Percentiles rank a stretch among this genome's conserved stretches.
Conservation (phyloP, 2,888 invertebrate genomes). For the Pammene aurita region DNA sequence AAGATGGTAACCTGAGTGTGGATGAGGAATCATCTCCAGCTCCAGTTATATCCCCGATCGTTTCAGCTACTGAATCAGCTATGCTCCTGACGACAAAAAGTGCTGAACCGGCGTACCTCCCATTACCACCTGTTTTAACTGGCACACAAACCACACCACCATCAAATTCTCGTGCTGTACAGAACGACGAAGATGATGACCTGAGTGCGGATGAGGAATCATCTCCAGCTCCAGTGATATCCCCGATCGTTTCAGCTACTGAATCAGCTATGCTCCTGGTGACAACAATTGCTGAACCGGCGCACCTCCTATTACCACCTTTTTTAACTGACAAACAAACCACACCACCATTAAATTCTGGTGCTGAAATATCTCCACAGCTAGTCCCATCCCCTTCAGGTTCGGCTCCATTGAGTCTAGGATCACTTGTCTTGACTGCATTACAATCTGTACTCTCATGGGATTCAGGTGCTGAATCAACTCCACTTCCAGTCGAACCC, state of each 20-base stretch:
- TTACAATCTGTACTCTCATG: neutral
- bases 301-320: too few species aligned
- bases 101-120: conserved; percentile 4
- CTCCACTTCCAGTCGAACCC: conserved; percentile 1
- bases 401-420: neutral
- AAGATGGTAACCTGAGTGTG: conserved; percentile 6
- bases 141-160: conserved; percentile 15
- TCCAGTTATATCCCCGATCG: conserved; percentile 15
- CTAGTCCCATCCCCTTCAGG: too few species aligned
- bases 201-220: conserved; percentile 9
- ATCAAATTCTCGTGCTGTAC: conserved; percentile 29
- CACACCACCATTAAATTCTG: too few species aligned
- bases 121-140: conserved; percentile 11
- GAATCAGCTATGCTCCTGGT: too few species aligned
- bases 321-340: too few species aligned
- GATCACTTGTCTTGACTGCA: neutral
- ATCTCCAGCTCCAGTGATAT: too few species aligned
- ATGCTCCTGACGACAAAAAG: neutral
- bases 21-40: conserved; percentile 15
- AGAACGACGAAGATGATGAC: conserved; percentile 19
- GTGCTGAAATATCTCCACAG: too few species aligned
- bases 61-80: too few species aligned
- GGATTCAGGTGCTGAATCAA: too few species aligned
- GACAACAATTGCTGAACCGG: too few species aligned
- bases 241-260: too few species aligned